A percentile compares a stretch with the other conserved stretches of the same genome.
Conservation (phyloP, 2,888 invertebrate species). For the Stratiomys singularior region DNA sequence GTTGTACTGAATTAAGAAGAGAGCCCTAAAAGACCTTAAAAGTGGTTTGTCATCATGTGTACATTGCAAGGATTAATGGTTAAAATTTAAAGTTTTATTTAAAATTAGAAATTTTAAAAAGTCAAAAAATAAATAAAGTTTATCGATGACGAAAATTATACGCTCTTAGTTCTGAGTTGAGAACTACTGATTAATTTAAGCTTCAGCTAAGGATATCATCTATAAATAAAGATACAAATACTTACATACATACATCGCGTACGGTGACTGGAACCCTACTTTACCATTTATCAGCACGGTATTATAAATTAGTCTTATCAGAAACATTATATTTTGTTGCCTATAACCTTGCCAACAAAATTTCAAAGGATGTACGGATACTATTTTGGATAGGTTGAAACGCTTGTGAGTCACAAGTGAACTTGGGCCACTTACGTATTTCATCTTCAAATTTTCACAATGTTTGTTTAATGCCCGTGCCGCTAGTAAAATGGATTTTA, state of each 20-base stretch:
- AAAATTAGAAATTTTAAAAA: too few relatives aligned
- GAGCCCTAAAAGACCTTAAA: too few relatives aligned
- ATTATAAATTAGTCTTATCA: conserved; percentile 37
- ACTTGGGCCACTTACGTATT: neutral
- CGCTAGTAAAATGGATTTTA: conserved; percentile 7
- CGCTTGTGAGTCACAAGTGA: neutral
- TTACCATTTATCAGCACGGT: conserved; percentile 6
- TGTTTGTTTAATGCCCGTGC: neutral
- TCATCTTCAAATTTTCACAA: conserved; percentile 7
- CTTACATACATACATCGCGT: neutral
- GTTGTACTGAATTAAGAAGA: too few relatives aligned
- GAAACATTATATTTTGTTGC: conserved; percentile 25
- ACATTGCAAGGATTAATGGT: too few relatives aligned
- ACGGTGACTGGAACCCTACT: neutral
- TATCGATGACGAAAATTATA: too few relatives aligned
- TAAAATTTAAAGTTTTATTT: too few relatives aligned
- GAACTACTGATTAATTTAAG: too few relatives aligned
- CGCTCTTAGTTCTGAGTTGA: too few relatives aligned
- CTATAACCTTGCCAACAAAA: conserved; percentile 21
- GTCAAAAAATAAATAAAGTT: too few relatives aligned
- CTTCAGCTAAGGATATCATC: too few relatives aligned
- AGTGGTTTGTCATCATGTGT: too few relatives aligned
- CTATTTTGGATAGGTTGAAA: neutral
- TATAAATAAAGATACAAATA: too few relatives aligned
- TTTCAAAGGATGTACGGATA: neutral